phyloP scores from a whole-genome alignment of 2,888 invertebrate genomes.

The Carpatolechia fugitivella region DNA sequence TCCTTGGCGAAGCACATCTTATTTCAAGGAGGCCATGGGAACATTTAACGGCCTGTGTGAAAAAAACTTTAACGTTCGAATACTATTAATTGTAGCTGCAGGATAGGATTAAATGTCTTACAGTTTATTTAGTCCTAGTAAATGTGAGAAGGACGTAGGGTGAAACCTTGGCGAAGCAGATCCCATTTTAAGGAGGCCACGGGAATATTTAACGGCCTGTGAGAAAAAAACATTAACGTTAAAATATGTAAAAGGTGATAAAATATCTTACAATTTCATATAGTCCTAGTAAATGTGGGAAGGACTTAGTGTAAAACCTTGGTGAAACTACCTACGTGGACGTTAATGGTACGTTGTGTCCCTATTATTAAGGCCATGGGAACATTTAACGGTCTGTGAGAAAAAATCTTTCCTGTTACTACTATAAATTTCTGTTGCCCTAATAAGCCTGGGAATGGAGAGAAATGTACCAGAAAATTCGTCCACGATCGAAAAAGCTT shows the following conservation, averaged over 20 bases:
- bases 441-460: background rate
- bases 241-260: background rate
- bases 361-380: background rate
- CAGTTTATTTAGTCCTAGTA: background rate
- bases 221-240: too few relatives aligned
- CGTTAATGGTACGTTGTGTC: background rate
- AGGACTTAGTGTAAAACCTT: too few relatives aligned
- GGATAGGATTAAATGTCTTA: too few relatives aligned
- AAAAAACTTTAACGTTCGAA: background rate
- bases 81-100: background rate
- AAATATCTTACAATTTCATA: too few relatives aligned
- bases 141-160: too few relatives aligned
- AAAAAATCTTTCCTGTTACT: background rate
- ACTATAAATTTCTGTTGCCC: background rate
- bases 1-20: background rate
- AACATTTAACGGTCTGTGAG: background rate
- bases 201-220: too few relatives aligned
- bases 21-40: too few relatives aligned
- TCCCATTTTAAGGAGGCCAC: too few relatives aligned
- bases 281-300: background rate
- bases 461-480: background rate
- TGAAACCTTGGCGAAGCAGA: too few relatives aligned
- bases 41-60: background rate
- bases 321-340: too few relatives aligned
- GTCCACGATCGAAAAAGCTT: too few relatives aligned